Evolutionary conservation across 1,140 invertebrate species (phyloP).

Genomic region (Gryon sp.): DNA sequence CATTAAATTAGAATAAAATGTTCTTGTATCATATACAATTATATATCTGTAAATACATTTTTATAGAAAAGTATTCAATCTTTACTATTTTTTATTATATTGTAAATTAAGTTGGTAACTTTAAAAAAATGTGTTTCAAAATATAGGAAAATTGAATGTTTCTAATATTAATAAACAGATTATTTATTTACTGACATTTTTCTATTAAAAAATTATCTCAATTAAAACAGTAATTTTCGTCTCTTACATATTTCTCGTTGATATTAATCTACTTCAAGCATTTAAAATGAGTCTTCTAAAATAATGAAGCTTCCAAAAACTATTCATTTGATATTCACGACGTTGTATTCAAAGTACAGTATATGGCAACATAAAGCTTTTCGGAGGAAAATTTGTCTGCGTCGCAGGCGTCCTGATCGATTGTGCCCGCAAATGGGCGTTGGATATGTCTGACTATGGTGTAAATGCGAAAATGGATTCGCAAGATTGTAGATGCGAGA

Average conservation of each 20-base stretch:
- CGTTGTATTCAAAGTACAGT: slow-evolving; percentile 12
- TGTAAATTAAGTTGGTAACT: too few species aligned
- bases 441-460: slow-evolving; percentile 12
- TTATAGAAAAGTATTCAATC: too few species aligned
- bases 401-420: slow-evolving; percentile 43
- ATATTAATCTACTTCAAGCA: too few species aligned
- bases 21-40: too few species aligned
- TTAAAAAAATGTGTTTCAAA: too few species aligned
- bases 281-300: not conserved
- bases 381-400: slow-evolving; percentile 42
- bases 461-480: slow-evolving; percentile 46
- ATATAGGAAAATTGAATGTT: too few species aligned
- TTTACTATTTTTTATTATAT: too few species aligned
- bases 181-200: too few species aligned
- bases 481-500: slow-evolving; percentile 25
- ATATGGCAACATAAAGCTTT: slow-evolving; percentile 46
- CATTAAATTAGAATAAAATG: not conserved
- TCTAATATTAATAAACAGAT: too few species aligned
- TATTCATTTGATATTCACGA: slow-evolving; percentile 27
- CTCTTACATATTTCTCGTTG: not conserved
- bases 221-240: not conserved
- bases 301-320: slow-evolving; percentile 8
- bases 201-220: too few species aligned
- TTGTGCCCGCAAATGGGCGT: slow-evolving; percentile 53
- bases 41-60: too few species aligned